A percentile compares a stretch with the other conserved stretches of the same genome.
Conservation (phyloP, 2,888 invertebrate genomes). For the Agonopterix alstromeriana region DNA sequence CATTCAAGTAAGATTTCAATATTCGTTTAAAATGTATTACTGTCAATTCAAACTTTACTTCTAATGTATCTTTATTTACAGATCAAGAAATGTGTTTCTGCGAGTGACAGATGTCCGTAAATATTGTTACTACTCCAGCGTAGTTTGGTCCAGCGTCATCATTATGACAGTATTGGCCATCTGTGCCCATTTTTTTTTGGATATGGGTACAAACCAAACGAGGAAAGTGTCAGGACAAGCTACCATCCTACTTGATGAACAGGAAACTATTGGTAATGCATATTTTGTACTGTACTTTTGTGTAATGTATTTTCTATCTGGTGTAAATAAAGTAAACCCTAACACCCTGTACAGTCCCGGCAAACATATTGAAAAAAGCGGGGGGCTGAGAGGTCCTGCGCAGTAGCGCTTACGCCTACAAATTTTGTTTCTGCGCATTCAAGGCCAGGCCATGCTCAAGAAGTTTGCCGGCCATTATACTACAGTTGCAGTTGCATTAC, state of each 20-base stretch:
- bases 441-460: too few species aligned
- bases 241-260: conserved; percentile 69
- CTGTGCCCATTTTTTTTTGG: conserved; percentile 88
- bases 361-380: too few species aligned
- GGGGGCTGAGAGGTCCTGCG: too few species aligned
- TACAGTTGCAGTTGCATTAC: too few species aligned
- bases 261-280: conserved; percentile 82
- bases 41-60: too few species aligned
- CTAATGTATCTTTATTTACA: conserved; percentile 27
- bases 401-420: too few species aligned
- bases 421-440: too few species aligned
- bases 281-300: not conserved
- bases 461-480: too few species aligned
- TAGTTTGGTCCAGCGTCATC: conserved; percentile 86
- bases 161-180: conserved; percentile 85
- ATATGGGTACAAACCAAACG: conserved; percentile 76
- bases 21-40: too few species aligned
- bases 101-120: conserved; percentile 90
- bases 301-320: too few species aligned
- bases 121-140: conserved; percentile 90
- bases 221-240: conserved; percentile 59
- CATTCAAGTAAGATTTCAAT: conserved; percentile 79
- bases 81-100: conserved; percentile 89
- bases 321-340: too few species aligned
- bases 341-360: too few species aligned